A percentile compares a stretch with the other conserved stretches of the same genome.
phyloP scores from a whole-genome alignment of 2,888 invertebrate genomes.

The Therioaphis trifolii region DNA sequence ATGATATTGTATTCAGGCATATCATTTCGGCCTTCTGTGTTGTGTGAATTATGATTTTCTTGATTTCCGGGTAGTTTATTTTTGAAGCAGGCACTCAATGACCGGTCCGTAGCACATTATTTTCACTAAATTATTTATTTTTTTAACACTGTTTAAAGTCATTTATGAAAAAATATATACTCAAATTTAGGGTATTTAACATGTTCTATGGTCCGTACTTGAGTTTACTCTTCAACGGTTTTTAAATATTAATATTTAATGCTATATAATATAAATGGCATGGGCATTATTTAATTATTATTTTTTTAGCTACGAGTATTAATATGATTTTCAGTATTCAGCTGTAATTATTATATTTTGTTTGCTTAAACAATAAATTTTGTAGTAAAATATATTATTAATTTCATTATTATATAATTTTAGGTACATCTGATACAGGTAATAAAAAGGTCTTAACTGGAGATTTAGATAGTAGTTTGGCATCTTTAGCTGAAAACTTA shows the following conservation, averaged over 20 bases:
- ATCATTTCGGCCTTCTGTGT: slow-evolving; percentile 50
- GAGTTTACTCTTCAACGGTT: slow-evolving; percentile 22
- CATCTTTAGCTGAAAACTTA: slow-evolving; percentile 92
- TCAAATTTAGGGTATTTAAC: slow-evolving; percentile 31
- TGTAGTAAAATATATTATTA: background rate
- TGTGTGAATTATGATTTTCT: slow-evolving; percentile 52
- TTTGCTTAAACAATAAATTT: slow-evolving; percentile 17
- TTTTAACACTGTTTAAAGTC: slow-evolving; percentile 5
- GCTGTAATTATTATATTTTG: slow-evolving; percentile 22
- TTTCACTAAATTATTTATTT: slow-evolving; percentile 21
- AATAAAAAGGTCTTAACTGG: slow-evolving; percentile 83
- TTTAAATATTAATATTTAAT: slow-evolving; percentile 36
- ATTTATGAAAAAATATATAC: background rate
- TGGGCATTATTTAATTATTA: slow-evolving; percentile 9
- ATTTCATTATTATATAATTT: slow-evolving; percentile 34
- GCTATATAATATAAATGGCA: slow-evolving; percentile 30
- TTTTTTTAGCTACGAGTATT: slow-evolving; percentile 34
- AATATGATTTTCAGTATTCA: slow-evolving; percentile 49
- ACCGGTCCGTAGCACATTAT: slow-evolving; percentile 34
- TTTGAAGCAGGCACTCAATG: slow-evolving; percentile 29
- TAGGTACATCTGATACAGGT: slow-evolving; percentile 67
- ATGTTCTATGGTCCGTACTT: slow-evolving; percentile 33
- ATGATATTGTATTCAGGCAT: slow-evolving; percentile 57
- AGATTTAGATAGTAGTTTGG: slow-evolving; percentile 93
- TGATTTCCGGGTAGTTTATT: slow-evolving; percentile 42